Base-by-base conservation (phyloP, 2,888 invertebrate species). In the Tanaodytes sp. region DNA sequence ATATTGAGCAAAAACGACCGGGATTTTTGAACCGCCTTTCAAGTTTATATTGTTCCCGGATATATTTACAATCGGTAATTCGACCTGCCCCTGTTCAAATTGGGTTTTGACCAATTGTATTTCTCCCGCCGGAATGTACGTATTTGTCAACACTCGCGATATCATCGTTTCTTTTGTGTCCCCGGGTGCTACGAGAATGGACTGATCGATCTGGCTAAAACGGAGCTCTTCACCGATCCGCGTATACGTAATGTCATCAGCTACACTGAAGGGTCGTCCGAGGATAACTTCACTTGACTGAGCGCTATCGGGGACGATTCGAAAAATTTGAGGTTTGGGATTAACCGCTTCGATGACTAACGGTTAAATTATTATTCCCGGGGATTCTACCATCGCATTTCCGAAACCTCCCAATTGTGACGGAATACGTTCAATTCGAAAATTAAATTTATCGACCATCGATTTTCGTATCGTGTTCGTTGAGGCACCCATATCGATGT, bases 401-500 rank as follows among this genome's bases (percentile, higher is more conserved):
- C 66, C 66, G 14, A 66, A 65, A 1, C 52, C 46, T 9, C 31
- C 42, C 19, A 66, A 31, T 0, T 3, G 11, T 8, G 46, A 39
- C 37, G 2, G 8, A 11, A 31, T 16, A 1, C 2, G 2, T 27
- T 49, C 51, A 1, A 65, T n/a, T 18, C 9, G 3, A 19, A 46
- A 52, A 18, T 16, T 15, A 0, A 14, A 9, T 1, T 14, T n/a
- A 1, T 45, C 9, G 1, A 52, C 66, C 1, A 30, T 3, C 11
- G 52, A 31, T 15, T 51, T 40, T 37, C 12, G 45, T 6, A 66
- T 66, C 2, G 66, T 66, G 14, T 36, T 48, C 0, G 48, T 46
- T 2, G 66, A 59, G 1, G 58, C 39, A 1, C 39, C 58, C 59
- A 59, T 59, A 16, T 66, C 58, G 11, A 64, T 57, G 1, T 39